Percentiles rank a stretch among this genome's conserved stretches.
Evolutionary conservation across 2,888 invertebrate species (phyloP).

Genomic region (Deroplatys truncata): DNA sequence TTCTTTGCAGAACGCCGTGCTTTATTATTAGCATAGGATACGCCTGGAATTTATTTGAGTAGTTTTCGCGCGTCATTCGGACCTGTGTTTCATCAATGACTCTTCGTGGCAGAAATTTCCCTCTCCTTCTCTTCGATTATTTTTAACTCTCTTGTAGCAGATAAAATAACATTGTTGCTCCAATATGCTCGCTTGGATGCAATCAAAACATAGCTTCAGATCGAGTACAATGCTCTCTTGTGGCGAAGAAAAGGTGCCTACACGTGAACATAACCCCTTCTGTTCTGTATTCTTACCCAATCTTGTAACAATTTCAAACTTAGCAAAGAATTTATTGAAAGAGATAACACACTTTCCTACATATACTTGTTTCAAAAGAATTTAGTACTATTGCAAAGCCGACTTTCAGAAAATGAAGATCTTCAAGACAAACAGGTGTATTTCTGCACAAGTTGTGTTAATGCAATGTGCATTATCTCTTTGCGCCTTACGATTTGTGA

Average conservation of each 20-base stretch:
- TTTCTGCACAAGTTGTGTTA: too few relatives aligned
- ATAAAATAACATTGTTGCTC: background rate
- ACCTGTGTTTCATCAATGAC: background rate
- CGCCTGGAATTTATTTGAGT: background rate
- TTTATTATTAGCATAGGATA: background rate
- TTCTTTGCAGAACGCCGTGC: background rate
- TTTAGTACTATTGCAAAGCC: too few relatives aligned
- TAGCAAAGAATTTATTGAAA: too few relatives aligned
- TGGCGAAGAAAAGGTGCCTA: background rate
- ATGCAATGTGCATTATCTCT: too few relatives aligned
- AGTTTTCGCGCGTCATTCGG: background rate
- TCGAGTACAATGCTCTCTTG: background rate
- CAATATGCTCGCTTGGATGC: background rate
- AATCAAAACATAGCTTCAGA: background rate
- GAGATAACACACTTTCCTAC: too few relatives aligned
- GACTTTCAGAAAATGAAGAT: too few relatives aligned
- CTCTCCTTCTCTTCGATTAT: background rate
- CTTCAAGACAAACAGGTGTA: too few relatives aligned
- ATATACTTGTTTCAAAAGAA: too few relatives aligned
- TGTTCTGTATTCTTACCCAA: too few relatives aligned
- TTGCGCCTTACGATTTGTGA: too few relatives aligned
- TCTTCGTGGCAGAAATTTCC: background rate
- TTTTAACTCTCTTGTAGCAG: background rate
- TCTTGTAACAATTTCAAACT: too few relatives aligned
- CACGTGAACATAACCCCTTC: too few relatives aligned